A percentile compares a stretch with the other conserved stretches of the same genome.
Conservation (phyloP, 92 coral and sea anemone species). For the Siderastrea siderea region DNA sequence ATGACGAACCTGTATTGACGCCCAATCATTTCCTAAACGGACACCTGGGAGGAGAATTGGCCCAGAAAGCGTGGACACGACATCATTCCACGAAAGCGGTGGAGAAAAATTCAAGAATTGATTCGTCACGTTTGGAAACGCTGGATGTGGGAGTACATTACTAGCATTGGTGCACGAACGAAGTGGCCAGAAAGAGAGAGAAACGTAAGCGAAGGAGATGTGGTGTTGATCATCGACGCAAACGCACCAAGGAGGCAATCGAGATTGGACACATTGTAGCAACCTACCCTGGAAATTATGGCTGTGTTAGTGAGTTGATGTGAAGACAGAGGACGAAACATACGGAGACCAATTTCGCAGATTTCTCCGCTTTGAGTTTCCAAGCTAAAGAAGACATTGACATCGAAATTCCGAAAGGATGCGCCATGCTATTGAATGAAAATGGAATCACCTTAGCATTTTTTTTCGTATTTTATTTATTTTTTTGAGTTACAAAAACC, state of each 20-base stretch:
- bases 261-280: conserved; percentile 39
- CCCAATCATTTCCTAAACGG: conserved; percentile 68
- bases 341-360: background rate
- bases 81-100: too few relatives aligned
- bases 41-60: conserved; percentile 75
- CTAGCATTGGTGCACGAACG: too few relatives aligned
- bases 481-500: too few relatives aligned
- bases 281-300: conserved; percentile 21
- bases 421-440: too few relatives aligned
- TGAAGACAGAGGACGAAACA: background rate
- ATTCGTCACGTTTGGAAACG: too few relatives aligned
- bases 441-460: too few relatives aligned
- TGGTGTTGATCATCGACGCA: background rate
- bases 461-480: too few relatives aligned
- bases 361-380: background rate
- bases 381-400: background rate
- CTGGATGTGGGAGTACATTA: too few relatives aligned
- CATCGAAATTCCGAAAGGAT: too few relatives aligned
- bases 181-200: too few relatives aligned
- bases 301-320: conserved; percentile 33
- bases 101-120: too few relatives aligned
- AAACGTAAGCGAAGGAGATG: too few relatives aligned
- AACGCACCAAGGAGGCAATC: conserved; percentile 32
- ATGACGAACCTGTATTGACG: conserved; percentile 68
- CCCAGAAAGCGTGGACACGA: background rate